A percentile compares a stretch with the other conserved stretches of the same genome.
phyloP scores from a whole-genome alignment of 37 sponge, comb jelly and placozoan species.

The Ephydatia muelleri region DNA sequence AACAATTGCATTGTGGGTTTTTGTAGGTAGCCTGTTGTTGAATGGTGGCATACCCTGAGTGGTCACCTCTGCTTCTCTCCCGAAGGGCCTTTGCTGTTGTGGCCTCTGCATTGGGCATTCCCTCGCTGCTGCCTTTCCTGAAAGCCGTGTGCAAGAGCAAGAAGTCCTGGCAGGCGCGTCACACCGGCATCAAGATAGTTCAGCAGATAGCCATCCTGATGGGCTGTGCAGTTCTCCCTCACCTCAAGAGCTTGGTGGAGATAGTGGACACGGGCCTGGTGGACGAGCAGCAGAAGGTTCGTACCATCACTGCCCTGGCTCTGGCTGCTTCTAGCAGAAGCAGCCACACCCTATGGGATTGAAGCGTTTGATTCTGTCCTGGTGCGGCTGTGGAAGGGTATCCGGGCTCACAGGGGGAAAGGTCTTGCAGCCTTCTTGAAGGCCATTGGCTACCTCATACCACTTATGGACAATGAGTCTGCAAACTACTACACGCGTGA shows the following conservation, averaged over 20 bases:
- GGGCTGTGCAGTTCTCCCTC: slow-evolving; percentile 99
- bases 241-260: slow-evolving; percentile 95
- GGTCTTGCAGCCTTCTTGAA: slow-evolving; percentile 99
- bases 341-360: slow-evolving; percentile 99
- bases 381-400: slow-evolving; percentile 98
- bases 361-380: slow-evolving; percentile 98
- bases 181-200: slow-evolving; percentile 97
- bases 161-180: slow-evolving; percentile 99
- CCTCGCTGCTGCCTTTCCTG: slow-evolving; percentile 97
- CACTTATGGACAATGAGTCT: slow-evolving; percentile 97
- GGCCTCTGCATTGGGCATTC: slow-evolving; percentile 98
- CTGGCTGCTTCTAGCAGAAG: slow-evolving; percentile 98
- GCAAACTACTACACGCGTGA: slow-evolving; percentile 97
- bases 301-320: slow-evolving; percentile 98
- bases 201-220: slow-evolving; percentile 99
- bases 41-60: not conserved
- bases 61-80: not conserved
- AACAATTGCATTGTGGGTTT: no score
- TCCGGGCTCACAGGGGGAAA: slow-evolving; percentile 60
- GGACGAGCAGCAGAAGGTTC: slow-evolving; percentile 99
- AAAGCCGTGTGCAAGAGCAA: slow-evolving; percentile 98
- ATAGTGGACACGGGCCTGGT: slow-evolving; percentile 96
- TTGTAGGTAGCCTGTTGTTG: not conserved
- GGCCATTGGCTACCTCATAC: slow-evolving; percentile 99
- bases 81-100: slow-evolving; percentile 98